phyloP scores from a whole-genome alignment of 2,113 vertebrate species.

The Oxygymnocypris stewartii region DNA sequence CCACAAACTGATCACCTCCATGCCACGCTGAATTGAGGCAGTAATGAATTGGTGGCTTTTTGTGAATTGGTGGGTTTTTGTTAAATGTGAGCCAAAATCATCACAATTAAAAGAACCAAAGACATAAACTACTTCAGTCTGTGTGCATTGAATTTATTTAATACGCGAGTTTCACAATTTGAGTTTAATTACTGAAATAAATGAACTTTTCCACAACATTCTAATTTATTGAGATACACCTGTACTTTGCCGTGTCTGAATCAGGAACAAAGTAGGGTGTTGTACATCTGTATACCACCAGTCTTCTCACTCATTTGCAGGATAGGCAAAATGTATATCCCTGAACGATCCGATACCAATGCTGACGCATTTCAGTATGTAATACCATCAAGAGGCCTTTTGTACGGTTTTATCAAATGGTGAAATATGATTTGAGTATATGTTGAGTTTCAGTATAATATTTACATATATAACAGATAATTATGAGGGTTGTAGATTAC shows the following conservation, averaged over 20 bases:
- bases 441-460: background rate
- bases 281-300: constrained; percentile 66
- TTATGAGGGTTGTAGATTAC: background rate
- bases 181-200: no score
- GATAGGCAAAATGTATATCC: constrained; percentile 74
- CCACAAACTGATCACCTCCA: no score
- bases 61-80: no score
- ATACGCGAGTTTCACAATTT: no score
- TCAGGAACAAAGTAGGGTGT: constrained; percentile 66
- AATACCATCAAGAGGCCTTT: background rate
- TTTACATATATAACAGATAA: background rate
- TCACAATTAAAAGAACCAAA: no score
- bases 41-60: no score
- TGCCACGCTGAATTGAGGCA: no score
- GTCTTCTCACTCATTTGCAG: constrained; percentile 69
- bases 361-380: constrained; percentile 68
- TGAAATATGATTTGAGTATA: background rate
- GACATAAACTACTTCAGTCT: no score
- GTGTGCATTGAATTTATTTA: no score
- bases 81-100: no score
- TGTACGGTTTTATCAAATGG: constrained; percentile 32
- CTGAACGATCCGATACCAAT: constrained; percentile 70
- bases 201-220: no score
- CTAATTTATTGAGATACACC: no score
- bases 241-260: background rate